Evolutionary conservation across 1,140 invertebrate genomes (phyloP), one percentile per base, ranked within the genome.

Genomic region (Drosophila dunni): DNA sequence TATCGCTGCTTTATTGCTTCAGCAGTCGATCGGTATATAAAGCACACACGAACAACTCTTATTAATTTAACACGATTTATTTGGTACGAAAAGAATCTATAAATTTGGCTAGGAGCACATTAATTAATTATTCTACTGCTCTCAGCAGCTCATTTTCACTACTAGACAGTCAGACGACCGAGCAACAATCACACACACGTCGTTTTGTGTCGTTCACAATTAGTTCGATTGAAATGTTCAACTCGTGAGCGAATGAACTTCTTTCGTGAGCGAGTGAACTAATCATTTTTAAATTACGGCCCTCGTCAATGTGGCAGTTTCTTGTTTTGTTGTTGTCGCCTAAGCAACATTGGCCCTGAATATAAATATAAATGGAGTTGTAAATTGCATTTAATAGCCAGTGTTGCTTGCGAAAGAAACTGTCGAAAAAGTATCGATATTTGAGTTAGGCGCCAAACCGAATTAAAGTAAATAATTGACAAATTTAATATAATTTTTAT

Each of bases 61-160:
- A 84, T 89, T 68, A 58, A 75, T 61, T 89, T 75, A 69, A 44
- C 65, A 68, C 57, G n/a, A 50, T 57, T 69, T 56, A 56, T 68
- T 33, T 13, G 20, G 33, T 38, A 46, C 10, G 53, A 68, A 24
- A 73, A 29, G 24, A 46, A 61, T 54, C 24, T 33, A 20, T 38
- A 61, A 60, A 54, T 61, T 73, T 11, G 40, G 20, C 64, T 46
- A 61, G n/a, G 54, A 15, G 20, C 64, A 48, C 70, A 73, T 48
- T 67, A 68, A 73, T 40, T 61, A 68, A 61, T 68, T 13, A 73
- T 73, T 73, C 70, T 61, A 68, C 56, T 68, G 70, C 70, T 61
- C 70, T 61, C 20, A 10, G 64, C 70, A 68, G 64, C 56, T 73
- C 64, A 73, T 73, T 73, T 73, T 73, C 70, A 73, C 64, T 54